Base-by-base conservation (phyloP, 64 coral and sea anemone species). In the Catalaphyllia jardinei region DNA sequence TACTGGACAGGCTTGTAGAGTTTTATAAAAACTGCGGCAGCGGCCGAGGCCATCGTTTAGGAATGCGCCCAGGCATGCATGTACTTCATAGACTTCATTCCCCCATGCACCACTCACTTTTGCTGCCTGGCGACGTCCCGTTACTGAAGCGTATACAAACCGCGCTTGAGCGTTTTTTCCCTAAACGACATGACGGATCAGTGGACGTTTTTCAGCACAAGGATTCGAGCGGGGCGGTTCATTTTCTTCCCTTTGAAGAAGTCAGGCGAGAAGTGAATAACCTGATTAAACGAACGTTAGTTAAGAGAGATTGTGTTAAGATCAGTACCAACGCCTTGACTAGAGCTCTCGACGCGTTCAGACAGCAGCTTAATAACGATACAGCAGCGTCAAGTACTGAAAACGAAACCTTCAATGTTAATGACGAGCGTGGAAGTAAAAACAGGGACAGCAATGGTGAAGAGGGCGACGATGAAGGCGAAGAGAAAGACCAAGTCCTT, bases 201-300 rank as follows among this genome's bases (percentile, higher is more conserved):
- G 78, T 80, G 27, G 78, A 80, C 52, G 78, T 80, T 62, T 60
- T 80, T 24, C 78, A 80, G 19, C 78, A 61, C 28, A 80, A 80
- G 28, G 78, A 80, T 61, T 60, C 78, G 27, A 80, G 18, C 28
- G 78, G 78, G 0, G 78, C 78, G 2, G 50, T 80, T 18, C 78
- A 80, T 61, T 80, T 80, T 62, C 78, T 80, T 20, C 78, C 78
- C 1, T 80, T 80, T 61, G 78, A 80, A 16, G 78, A 80, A 14
- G 28, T 80, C 15, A 25, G 28, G 2, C 14, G 78, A 4, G 25
- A 80, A 16, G 78, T 80, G 0, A 62, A 62, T 19, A 80, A 80
- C 8, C 78, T 80, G 1, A 30, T 80, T 7, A 80, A 80, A 61
- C 52, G 78, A 19, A 80, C 78, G 4, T 2, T 80, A 29, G 78